These are phyloP conservation scores for Aphelinus certus DNA, from an alignment of 1,140 invertebrate genomes.

Conservation along the genomic window DNA sequence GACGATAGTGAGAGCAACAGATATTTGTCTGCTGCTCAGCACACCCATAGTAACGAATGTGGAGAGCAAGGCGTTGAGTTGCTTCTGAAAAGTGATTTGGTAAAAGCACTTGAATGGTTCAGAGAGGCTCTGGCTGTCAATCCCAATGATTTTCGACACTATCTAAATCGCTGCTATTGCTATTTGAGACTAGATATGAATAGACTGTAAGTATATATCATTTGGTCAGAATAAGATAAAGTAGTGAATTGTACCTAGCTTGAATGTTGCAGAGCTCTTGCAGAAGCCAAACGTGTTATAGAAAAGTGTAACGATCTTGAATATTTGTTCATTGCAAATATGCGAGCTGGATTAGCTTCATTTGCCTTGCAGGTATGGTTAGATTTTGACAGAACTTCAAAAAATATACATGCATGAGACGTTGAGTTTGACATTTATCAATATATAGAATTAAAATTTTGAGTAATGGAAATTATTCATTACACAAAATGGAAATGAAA, in stretches of 20 bases:
- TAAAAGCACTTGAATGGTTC: neutral
- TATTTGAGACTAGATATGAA: neutral
- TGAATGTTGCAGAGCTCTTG: neutral
- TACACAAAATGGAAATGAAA: too few species aligned
- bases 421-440: too few species aligned
- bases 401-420: too few species aligned
- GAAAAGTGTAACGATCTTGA: neutral
- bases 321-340: neutral
- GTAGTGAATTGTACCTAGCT: too few species aligned
- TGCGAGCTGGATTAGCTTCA: constrained; percentile 2
- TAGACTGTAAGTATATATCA: neutral
- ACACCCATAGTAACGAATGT: neutral
- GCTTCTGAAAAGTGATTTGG: neutral
- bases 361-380: neutral
- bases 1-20: too few species aligned
- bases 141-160: neutral
- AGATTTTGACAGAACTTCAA: too few species aligned
- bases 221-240: too few species aligned
- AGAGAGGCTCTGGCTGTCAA: neutral
- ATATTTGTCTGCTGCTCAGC: too few species aligned
- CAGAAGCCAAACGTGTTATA: constrained; percentile 9
- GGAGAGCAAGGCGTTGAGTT: constrained; percentile 5
- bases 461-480: too few species aligned
- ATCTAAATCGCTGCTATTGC: constrained; percentile 11
- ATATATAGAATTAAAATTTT: too few species aligned